phyloP scores from a whole-genome alignment of 2,888 invertebrate genomes.

The Dryomyza anilis region DNA sequence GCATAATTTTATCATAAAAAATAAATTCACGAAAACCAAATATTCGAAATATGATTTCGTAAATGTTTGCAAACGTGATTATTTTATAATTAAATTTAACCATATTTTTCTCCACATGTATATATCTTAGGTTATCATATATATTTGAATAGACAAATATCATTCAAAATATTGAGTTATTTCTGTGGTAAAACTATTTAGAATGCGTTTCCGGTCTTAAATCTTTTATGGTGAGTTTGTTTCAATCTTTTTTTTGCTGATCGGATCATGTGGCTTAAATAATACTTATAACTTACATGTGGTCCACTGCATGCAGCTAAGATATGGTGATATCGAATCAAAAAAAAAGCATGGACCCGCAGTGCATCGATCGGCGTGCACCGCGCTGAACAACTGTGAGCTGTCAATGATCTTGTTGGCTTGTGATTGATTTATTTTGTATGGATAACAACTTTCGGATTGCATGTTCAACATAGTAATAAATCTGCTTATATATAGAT shows the following conservation, averaged over 20 bases:
- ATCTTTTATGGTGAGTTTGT: slow-evolving; percentile 6
- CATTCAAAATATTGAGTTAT: slow-evolving; percentile 25
- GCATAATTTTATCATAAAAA: too few relatives aligned
- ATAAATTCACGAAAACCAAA: too few relatives aligned
- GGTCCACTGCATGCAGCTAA: too few relatives aligned
- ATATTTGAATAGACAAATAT: slow-evolving; percentile 8
- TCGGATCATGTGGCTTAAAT: too few relatives aligned
- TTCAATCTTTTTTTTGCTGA: neutral
- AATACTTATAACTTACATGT: too few relatives aligned
- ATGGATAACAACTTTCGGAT: slow-evolving; percentile 41
- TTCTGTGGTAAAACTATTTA: slow-evolving; percentile 18
- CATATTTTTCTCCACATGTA: too few relatives aligned
- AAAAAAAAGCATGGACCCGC: slow-evolving; percentile 42
- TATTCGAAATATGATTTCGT: too few relatives aligned
- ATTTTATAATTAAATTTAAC: too few relatives aligned
- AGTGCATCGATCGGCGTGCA: slow-evolving; percentile 16
- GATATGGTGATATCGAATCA: too few relatives aligned
- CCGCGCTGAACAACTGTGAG: slow-evolving; percentile 40
- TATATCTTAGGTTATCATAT: too few relatives aligned
- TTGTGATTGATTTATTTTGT: slow-evolving; percentile 58
- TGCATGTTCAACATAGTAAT: neutral
- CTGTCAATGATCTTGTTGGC: slow-evolving; percentile 58
- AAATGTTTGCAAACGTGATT: too few relatives aligned
- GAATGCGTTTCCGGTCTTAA: slow-evolving; percentile 27
- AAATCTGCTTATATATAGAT: too few relatives aligned